phyloP scores from a whole-genome alignment of 2,113 vertebrate genomes.

The Dermatemys mawii region DNA sequence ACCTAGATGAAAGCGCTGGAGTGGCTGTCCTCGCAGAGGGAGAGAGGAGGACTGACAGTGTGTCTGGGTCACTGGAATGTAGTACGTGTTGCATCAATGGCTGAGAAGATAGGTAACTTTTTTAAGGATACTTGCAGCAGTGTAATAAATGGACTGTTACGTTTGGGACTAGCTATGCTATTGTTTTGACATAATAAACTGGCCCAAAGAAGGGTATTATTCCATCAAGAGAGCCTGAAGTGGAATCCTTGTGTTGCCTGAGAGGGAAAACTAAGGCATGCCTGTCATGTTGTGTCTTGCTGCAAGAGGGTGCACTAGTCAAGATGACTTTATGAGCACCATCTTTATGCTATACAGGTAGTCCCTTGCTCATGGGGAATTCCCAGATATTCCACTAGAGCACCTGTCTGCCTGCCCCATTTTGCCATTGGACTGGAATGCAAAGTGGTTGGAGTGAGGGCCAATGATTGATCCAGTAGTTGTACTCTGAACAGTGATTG shows the following conservation, averaged over 20 bases:
- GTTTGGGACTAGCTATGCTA: neutral
- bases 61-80: neutral
- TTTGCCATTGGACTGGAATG: neutral
- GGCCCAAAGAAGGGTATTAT: neutral
- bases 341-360: neutral
- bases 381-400: neutral
- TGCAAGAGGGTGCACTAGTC: neutral
- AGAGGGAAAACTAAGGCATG: neutral
- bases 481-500: neutral
- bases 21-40: neutral
- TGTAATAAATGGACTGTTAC: neutral
- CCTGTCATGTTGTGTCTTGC: neutral
- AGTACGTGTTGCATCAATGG: neutral
- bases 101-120: neutral
- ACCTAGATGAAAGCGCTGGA: neutral
- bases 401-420: neutral
- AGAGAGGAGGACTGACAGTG: neutral
- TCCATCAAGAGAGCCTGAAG: neutral
- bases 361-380: neutral
- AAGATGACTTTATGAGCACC: neutral
- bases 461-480: neutral
- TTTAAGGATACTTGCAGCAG: neutral
- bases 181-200: neutral
- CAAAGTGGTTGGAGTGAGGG: rapidly evolving
- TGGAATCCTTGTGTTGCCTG: neutral